These are phyloP conservation scores for Drosophila erecta DNA, from an alignment of 1,140 invertebrate species.

Conservation along the genomic window DNA sequence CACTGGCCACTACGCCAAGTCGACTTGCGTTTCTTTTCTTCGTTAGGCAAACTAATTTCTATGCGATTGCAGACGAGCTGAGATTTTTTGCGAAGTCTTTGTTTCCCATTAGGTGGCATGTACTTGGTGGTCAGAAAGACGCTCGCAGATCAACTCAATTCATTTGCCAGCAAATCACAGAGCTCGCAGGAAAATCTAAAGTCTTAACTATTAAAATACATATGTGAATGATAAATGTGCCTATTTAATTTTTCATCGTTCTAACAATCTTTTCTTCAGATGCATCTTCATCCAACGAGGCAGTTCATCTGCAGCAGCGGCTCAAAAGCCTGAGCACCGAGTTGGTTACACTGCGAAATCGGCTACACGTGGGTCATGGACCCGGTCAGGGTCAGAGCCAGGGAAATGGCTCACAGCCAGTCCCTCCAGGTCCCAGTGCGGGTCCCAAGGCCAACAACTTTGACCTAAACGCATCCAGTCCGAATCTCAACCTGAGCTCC, in stretches of 20 bases:
- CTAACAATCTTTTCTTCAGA: constrained; percentile 86
- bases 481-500: constrained; percentile 63
- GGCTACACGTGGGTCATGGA: constrained; percentile 90
- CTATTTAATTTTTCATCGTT: too few relatives aligned
- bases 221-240: too few relatives aligned
- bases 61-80: not conserved
- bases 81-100: not conserved
- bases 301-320: constrained; percentile 94
- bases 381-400: constrained; percentile 84
- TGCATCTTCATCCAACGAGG: constrained; percentile 96
- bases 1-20: constrained; percentile 27
- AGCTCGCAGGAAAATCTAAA: not conserved
- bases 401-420: constrained; percentile 56
- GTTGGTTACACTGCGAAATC: constrained; percentile 94
- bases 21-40: constrained; percentile 43
- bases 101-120: too few relatives aligned
- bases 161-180: not conserved
- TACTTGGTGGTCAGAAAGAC: too few relatives aligned
- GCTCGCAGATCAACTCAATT: constrained; percentile 1
- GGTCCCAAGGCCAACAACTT: constrained; percentile 57
- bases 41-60: constrained; percentile 30
- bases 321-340: constrained; percentile 95
- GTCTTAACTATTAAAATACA: not conserved
- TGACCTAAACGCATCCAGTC: constrained; percentile 75
- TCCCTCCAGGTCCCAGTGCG: constrained; percentile 17